These are phyloP conservation scores for Ptilorrhoa leucosticta DNA, from an alignment of 2,113 vertebrate genomes.

Conservation along the genomic window DNA sequence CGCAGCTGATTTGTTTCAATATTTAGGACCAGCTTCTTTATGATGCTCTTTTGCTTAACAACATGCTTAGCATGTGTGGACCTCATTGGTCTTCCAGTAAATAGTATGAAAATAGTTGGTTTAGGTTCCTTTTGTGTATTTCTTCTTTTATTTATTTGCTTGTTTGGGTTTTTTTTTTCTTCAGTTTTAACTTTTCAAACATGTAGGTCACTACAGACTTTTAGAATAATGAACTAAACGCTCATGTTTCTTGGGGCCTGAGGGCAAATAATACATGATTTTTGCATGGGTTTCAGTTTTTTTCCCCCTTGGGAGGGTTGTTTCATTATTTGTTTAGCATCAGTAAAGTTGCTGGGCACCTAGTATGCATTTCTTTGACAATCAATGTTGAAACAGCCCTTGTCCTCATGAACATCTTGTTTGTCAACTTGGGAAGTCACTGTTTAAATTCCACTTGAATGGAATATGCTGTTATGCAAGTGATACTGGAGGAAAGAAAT, in stretches of 20 bases:
- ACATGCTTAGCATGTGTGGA: background rate
- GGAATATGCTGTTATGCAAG: background rate
- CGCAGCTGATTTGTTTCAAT: background rate
- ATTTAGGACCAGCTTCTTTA: background rate
- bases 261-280: background rate
- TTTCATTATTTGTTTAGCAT: background rate
- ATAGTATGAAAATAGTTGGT: background rate
- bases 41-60: background rate
- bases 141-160: background rate
- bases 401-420: background rate
- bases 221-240: background rate
- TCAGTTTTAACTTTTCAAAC: background rate
- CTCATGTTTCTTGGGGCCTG: accelerated
- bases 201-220: background rate
- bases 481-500: background rate
- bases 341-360: background rate
- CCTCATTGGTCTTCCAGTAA: background rate
- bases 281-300: background rate
- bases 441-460: background rate
- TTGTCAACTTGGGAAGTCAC: background rate
- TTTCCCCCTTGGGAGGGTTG: accelerated
- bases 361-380: background rate
- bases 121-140: background rate
- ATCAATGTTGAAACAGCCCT: background rate
- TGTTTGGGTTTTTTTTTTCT: accelerated